A percentile compares a stretch with the other conserved stretches of the same genome.
Evolutionary conservation across 1,140 invertebrate species (phyloP).

Genomic region (Drosophila tani): DNA sequence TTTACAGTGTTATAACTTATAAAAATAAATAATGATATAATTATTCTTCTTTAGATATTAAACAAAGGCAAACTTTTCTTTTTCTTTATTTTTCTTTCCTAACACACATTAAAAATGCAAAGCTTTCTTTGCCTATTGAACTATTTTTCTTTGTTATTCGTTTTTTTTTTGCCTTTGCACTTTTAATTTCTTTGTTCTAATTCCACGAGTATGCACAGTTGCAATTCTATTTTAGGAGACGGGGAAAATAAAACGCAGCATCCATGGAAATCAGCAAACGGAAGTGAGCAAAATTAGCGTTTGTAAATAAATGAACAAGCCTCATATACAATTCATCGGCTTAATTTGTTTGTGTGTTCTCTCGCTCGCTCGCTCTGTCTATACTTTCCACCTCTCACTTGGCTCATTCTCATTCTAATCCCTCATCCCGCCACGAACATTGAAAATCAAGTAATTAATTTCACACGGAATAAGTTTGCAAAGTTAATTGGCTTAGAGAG

Average conservation of each 20-base stretch:
- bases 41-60: too few relatives aligned
- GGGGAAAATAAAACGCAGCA: neutral
- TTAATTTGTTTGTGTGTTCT: constrained; percentile 57
- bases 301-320: constrained; percentile 51
- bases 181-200: constrained; percentile 2
- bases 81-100: too few relatives aligned
- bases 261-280: constrained; percentile 51
- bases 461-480: constrained; percentile 78
- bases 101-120: too few relatives aligned
- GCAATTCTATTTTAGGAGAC: constrained; percentile 4
- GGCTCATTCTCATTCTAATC: neutral
- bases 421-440: constrained; percentile 32
- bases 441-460: constrained; percentile 74
- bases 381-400: neutral
- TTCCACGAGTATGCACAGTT: neutral
- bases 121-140: neutral
- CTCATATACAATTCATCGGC: constrained; percentile 55
- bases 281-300: constrained; percentile 55
- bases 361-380: neutral
- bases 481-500: constrained; percentile 73
- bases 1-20: too few relatives aligned
- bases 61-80: too few relatives aligned
- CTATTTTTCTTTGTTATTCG: neutral
- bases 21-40: too few relatives aligned
- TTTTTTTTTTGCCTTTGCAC: neutral